Percentiles rank a stretch among this genome's conserved stretches.
Conservation (phyloP, 2,888 invertebrate genomes). For the Idaea aversata region DNA sequence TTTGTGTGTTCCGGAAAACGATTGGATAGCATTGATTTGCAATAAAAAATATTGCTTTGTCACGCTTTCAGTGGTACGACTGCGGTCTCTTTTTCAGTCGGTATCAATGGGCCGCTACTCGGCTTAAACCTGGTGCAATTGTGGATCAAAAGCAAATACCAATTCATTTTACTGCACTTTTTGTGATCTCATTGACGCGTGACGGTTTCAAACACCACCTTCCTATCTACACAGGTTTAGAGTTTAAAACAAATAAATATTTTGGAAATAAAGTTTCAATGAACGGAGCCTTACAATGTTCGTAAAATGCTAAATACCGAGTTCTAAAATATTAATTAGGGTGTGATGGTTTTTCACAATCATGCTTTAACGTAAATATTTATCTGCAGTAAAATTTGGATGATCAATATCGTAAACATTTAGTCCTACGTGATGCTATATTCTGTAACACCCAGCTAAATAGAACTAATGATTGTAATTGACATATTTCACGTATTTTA, state of each 20-base stretch:
- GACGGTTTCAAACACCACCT: neutral
- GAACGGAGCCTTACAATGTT: neutral
- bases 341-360: no score
- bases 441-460: neutral
- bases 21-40: conserved; percentile 63
- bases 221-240: neutral
- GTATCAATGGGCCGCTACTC: conserved; percentile 30
- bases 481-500: neutral
- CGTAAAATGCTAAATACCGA: neutral
- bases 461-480: neutral
- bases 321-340: neutral
- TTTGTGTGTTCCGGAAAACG: conserved; percentile 57
- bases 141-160: conserved; percentile 29
- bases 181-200: neutral
- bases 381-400: no score
- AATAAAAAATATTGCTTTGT: conserved; percentile 67
- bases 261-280: neutral
- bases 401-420: no score
- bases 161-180: conserved; percentile 32
- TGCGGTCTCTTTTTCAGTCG: conserved; percentile 50
- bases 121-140: conserved; percentile 37
- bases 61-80: conserved; percentile 56
- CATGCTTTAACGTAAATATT: no score
- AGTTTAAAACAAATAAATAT: neutral
- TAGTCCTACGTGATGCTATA: neutral